Conservation (phyloP, 2,797 vertebrate species). For the Gymnoscopelus microlampas region DNA sequence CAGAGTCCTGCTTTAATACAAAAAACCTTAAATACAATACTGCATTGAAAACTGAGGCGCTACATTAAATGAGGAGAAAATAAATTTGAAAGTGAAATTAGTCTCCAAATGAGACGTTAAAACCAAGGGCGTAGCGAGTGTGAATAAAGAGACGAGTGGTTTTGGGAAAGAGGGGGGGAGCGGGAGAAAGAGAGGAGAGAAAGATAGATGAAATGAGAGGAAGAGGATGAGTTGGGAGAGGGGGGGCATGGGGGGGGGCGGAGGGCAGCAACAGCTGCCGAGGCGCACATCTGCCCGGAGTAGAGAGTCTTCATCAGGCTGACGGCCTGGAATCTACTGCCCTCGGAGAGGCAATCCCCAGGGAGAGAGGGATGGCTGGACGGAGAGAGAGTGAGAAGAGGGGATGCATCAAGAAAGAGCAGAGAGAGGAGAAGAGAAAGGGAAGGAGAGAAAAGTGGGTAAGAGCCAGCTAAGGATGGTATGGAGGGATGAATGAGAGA, state of each 20-base stretch:
- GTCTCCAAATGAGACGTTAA: too few relatives aligned
- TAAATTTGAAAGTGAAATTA: too few relatives aligned
- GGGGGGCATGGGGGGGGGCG: conserved; percentile 46
- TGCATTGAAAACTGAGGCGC: too few relatives aligned
- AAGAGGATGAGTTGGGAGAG: neutral
- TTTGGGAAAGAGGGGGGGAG: neutral
- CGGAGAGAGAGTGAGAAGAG: conserved; percentile 15
- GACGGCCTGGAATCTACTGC: conserved; percentile 79
- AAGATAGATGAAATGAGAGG: neutral
- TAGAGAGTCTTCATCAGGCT: conserved; percentile 80
- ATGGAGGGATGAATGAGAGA: too few relatives aligned
- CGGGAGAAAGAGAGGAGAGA: neutral
- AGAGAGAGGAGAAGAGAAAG: too few relatives aligned
- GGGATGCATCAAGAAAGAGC: too few relatives aligned
- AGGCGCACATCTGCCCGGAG: conserved; percentile 83
- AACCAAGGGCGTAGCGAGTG: conserved; percentile 50
- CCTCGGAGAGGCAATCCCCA: conserved; percentile 36
- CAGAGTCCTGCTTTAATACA: too few relatives aligned
- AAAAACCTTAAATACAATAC: too few relatives aligned
- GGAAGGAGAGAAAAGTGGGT: neutral
- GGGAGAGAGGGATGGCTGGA: conserved; percentile 15
- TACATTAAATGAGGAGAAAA: too few relatives aligned
- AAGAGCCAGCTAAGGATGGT: neutral
- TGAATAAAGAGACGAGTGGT: conserved; percentile 40
- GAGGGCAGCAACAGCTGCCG: conserved; percentile 78